Base-by-base conservation (phyloP, 2,797 vertebrate species). In the Microctenopoma steveboyesi region DNA sequence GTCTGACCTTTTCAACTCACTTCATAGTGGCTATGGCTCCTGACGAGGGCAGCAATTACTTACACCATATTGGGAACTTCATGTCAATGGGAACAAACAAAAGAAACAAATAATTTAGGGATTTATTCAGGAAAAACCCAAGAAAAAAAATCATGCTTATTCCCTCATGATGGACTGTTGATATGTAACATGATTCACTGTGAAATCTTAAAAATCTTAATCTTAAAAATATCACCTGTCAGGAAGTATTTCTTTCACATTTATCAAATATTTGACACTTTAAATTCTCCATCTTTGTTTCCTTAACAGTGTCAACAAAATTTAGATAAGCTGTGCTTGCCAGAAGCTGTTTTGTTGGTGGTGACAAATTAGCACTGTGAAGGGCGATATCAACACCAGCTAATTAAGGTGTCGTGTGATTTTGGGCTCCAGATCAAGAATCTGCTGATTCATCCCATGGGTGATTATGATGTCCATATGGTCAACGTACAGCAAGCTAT, bases 391-490 rank as follows among this genome's bases (percentile, higher is more conserved):
- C 86, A 85, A 85, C 88, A 88, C 82, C 78, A 79, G 90, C 92
- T 94, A 93, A 94, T 94, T 93, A 93, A 93, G 92, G 91, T 93
- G 92, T 92, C 74, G 86, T 93, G 88, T 92, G 92, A 94, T 94
- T 94, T 94, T 94, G 92, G 92, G 92, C 93, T 90, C 81, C 75
- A 72, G 93, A 92, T 94, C 92, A 94, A 93, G 89, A 92, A 92
- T 91, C 86, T 88, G 91, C 92, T 92, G 89, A 92, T 85, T 93
- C 92, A 92, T 92, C 92, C 91, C 89, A 85, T 63, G 90, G 91
- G 93, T 94, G 92, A 94, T 95, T 92, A 94, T 93, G 84, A 87
- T 83, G 92, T 91, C 94, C 94, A 94, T 95, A 95, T 95, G 94
- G 93, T 93, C 91, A 93, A 93, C 73, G 90, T 89, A 92, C 91